Percentiles rank a stretch among this genome's conserved stretches.
These are phyloP conservation scores for Drosophila sordidula DNA, from an alignment of 2,888 invertebrate genomes.

Conservation along the genomic window DNA sequence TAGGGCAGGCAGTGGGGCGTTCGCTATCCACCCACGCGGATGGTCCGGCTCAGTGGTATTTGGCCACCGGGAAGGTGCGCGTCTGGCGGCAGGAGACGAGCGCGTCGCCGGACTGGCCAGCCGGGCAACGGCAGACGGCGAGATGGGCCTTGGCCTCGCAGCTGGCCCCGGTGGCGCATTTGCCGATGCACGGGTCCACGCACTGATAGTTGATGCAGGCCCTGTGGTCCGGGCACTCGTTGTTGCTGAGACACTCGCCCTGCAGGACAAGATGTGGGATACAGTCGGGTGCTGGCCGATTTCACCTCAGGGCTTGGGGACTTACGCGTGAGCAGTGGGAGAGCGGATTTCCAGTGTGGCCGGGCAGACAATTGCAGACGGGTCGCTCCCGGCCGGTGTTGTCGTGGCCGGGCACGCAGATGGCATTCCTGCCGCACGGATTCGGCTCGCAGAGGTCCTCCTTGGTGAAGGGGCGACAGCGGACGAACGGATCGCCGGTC, in stretches of 20 bases:
- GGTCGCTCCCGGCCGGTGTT: constrained; percentile 92
- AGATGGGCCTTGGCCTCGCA: constrained; percentile 91
- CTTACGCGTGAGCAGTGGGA: constrained; percentile 88
- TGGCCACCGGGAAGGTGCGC: constrained; percentile 83
- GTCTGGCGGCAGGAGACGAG: constrained; percentile 87
- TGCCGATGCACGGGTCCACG: constrained; percentile 91
- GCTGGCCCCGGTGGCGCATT: constrained; percentile 91
- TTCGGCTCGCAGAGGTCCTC: constrained; percentile 94
- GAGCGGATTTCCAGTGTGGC: constrained; percentile 92
- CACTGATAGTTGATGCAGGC: constrained; percentile 92
- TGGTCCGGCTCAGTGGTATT: constrained; percentile 72
- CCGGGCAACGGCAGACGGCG: constrained; percentile 93
- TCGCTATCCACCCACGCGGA: constrained; percentile 24
- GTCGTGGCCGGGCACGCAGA: constrained; percentile 93
- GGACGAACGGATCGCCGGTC: constrained; percentile 94
- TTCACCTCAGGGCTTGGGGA: neutral
- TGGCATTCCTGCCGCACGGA: constrained; percentile 90
- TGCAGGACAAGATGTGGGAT: constrained; percentile 72
- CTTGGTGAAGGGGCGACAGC: constrained; percentile 92
- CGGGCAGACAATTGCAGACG: constrained; percentile 93
- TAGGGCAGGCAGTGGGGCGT: constrained; percentile 72
- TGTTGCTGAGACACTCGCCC: constrained; percentile 92
- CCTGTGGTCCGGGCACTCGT: constrained; percentile 90
- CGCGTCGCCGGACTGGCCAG: constrained; percentile 88
- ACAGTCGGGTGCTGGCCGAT: neutral